Base-by-base conservation (phyloP, 2,888 invertebrate species). In the Tanypteryx hageni region DNA sequence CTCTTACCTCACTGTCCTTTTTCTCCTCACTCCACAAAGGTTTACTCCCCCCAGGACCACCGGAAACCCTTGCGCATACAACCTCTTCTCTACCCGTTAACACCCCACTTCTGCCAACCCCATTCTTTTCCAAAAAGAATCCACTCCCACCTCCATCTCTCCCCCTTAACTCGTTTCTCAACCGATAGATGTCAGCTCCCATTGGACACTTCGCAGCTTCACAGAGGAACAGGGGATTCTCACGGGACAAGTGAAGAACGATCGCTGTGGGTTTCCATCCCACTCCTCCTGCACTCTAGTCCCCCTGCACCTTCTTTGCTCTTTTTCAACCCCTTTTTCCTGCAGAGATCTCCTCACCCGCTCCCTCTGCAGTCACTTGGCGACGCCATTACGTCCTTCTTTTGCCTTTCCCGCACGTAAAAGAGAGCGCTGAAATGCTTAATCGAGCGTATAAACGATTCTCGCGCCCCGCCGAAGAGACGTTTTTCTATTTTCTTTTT, bases 181-280 rank as follows among this genome's bases (percentile, higher is more conserved):
- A 82, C 31, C 82, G 82, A 82, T 82, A 82, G 31, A 82, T 82
- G 82, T 82, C 82, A 82, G 31, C 82, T 59, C 14, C 86, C 59
- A 59, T 76, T 86, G 27, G 85, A 58, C 22, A 18, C 58, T 22
- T 22, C 11, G 58, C 85, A 11, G 58, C n/a, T 85, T 57, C 58
- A 31, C 31, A 44, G 76, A 82, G 18, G 82, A 82, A 58, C 22
- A 83, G 18, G 16, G 56, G 56, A 61, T 61, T 31, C 86, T 59
- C 86, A 13, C 61, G 61, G n/a, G 86, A 61, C 31, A 13, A 27
- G 58, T 85, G 85, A 58, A 82, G 84, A 84, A 84, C 84, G 84
- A 84, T 84, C 84, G 84, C 84, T 56, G 56, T 81, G 81, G 22
- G 56, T 14, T n/a, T 64, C 64, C 64, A 18, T 64, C 44, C 44